These are phyloP conservation scores for Tenualosa ilisha DNA, from an alignment of 2,797 vertebrate species.

Conservation along the genomic window DNA sequence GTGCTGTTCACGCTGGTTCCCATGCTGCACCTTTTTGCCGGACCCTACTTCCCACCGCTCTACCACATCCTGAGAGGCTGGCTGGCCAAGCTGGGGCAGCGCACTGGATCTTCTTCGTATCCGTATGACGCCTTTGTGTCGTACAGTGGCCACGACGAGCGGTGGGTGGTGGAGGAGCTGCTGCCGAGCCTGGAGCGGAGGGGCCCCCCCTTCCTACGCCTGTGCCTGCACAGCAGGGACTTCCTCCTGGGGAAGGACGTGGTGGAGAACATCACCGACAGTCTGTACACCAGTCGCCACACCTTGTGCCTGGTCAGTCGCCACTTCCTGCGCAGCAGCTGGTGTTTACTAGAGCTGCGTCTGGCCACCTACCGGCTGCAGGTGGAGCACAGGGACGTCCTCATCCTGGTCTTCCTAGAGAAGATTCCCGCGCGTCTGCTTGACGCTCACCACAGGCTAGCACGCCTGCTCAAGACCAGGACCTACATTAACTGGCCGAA, in stretches of 20 bases:
- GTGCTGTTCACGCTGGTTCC: background rate
- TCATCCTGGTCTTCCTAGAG: slow-evolving; percentile 68
- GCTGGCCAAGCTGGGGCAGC: slow-evolving; percentile 39
- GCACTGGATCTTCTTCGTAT: slow-evolving; percentile 39
- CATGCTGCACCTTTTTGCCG: background rate
- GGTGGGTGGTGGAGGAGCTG: slow-evolving; percentile 65
- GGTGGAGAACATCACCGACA: slow-evolving; percentile 56
- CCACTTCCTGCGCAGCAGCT: slow-evolving; percentile 48
- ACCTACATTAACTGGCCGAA: slow-evolving; percentile 49
- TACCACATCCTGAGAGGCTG: slow-evolving; percentile 24
- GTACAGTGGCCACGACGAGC: slow-evolving; percentile 64
- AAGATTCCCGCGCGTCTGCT: slow-evolving; percentile 59
- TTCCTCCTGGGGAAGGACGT: slow-evolving; percentile 57
- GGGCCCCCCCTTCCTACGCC: slow-evolving; percentile 44
- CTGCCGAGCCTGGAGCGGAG: slow-evolving; percentile 53
- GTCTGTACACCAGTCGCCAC: slow-evolving; percentile 48
- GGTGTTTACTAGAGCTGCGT: slow-evolving; percentile 55
- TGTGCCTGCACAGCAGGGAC: slow-evolving; percentile 59
- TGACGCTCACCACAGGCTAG: slow-evolving; percentile 64
- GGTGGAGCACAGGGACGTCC: slow-evolving; percentile 63
- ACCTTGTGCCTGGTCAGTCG: slow-evolving; percentile 54
- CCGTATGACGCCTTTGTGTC: slow-evolving; percentile 70
- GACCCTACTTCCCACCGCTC: background rate
- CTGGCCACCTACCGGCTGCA: slow-evolving; percentile 39
- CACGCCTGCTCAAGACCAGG: slow-evolving; percentile 42